A percentile compares a stretch with the other conserved stretches of the same genome.
Conservation (phyloP, 2,113 vertebrate species). For the Varanus komodoensis region DNA sequence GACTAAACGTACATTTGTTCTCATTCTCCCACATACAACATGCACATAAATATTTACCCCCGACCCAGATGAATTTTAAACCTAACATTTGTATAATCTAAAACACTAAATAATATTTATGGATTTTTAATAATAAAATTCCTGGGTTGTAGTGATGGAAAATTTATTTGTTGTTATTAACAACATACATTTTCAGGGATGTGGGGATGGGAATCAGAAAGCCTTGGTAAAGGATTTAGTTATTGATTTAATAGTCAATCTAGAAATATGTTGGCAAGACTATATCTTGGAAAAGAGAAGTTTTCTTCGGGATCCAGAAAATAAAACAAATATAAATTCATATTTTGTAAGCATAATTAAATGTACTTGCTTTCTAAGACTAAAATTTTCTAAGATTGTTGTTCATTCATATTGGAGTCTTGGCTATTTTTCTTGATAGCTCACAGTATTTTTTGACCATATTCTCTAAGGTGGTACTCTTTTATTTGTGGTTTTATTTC, state of each 20-base stretch:
- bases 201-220: not conserved
- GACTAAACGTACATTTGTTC: not conserved
- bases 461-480: not conserved
- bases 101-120: not conserved
- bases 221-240: not conserved
- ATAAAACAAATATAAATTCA: not conserved
- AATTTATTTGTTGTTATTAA: not conserved
- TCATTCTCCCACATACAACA: not conserved
- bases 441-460: not conserved
- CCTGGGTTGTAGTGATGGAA: not conserved
- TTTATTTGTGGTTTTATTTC: not conserved
- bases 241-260: not conserved
- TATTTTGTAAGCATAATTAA: not conserved
- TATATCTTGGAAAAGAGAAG: not conserved
- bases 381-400: no score
- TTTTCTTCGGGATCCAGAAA: not conserved
- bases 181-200: constrained; percentile 19
- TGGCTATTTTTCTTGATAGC: not conserved
- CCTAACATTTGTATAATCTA: rapidly evolving
- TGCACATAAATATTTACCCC: not conserved
- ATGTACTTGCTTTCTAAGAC: not conserved
- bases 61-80: not conserved
- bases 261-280: not conserved
- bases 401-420: not conserved
- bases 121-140: not conserved